Base-by-base conservation (phyloP, 2,797 vertebrate species). In the Luscinia megarhynchos region DNA sequence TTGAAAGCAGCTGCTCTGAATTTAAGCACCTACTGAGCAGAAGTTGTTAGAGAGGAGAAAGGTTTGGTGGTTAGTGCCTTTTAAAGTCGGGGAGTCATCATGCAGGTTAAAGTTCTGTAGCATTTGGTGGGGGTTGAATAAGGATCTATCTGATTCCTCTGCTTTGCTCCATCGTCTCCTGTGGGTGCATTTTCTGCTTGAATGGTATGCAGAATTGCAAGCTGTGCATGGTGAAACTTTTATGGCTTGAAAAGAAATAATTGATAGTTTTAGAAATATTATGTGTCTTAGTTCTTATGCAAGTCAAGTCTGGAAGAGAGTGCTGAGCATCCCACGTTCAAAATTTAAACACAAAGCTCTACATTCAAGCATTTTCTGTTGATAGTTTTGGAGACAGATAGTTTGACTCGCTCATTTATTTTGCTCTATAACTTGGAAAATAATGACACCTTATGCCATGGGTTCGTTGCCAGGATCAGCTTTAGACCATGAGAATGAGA, bases 291-390 rank as follows among this genome's bases (percentile, higher is more conserved):
- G 50, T 73, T 91, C 53, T 68, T 45, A 5, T 8, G 17, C 30
- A 80, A 74, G 40, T 63, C 45, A 78, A 34, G 15, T 29, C 6
- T 40, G 64, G 45, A 73, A 46, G 40, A 59, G 20, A 43, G 11
- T 0, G 0, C 43, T 62, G 51, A 62, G n/a, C 24, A 38, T 26
- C 22, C 23, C 12, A 4, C 1, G 0, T 57, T 70, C 50, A 53
- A 68, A 87, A 34, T 26, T 53, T 75, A 57, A 59, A 32, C 11
- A 17, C 21, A 26, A 50, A 34, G 15, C 26, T 66, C n/a, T 64
- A 21, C 23, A 29, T 79, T 82, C 50, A 69, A 40, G 40, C 4
- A 0, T 80, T 70, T 62, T 51, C 48, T 74, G 20, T 20, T 70
- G n/a, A 17, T 29, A 53, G 3, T 51, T 88, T 43, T 80, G 30